These are phyloP conservation scores for Gryllus bimaculatus DNA, from an alignment of 1,140 invertebrate genomes.

Conservation along the genomic window DNA sequence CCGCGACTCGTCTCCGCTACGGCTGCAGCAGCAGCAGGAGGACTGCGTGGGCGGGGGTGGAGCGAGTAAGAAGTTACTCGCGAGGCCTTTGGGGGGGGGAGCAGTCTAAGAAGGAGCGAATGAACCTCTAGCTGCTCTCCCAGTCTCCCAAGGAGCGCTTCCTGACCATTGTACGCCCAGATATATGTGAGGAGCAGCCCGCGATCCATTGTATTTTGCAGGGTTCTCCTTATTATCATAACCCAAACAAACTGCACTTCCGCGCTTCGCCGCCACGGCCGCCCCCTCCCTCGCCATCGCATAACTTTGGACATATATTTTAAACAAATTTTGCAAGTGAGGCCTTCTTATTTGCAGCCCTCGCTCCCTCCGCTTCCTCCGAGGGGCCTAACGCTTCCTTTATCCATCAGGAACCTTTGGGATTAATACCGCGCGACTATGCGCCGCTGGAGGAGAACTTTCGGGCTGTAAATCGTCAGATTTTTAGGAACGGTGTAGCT, in stretches of 20 bases:
- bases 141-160: neutral
- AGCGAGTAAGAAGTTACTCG: no score
- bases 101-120: no score
- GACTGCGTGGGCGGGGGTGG: no score
- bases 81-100: no score
- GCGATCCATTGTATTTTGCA: neutral
- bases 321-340: neutral
- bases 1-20: neutral
- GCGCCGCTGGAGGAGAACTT: neutral
- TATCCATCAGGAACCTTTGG: neutral
- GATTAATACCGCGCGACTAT: no score
- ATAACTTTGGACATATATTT: slow-evolving; percentile 1
- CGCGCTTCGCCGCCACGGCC: neutral
- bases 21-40: neutral
- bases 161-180: neutral
- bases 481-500: neutral
- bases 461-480: neutral
- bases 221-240: neutral
- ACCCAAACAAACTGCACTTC: neutral
- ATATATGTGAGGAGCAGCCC: neutral
- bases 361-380: no score
- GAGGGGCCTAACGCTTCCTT: neutral
- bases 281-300: neutral
- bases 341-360: neutral
- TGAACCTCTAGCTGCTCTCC: neutral